phyloP scores from a whole-genome alignment of 2,888 invertebrate genomes.

The Sinohyriopsis cumingii region DNA sequence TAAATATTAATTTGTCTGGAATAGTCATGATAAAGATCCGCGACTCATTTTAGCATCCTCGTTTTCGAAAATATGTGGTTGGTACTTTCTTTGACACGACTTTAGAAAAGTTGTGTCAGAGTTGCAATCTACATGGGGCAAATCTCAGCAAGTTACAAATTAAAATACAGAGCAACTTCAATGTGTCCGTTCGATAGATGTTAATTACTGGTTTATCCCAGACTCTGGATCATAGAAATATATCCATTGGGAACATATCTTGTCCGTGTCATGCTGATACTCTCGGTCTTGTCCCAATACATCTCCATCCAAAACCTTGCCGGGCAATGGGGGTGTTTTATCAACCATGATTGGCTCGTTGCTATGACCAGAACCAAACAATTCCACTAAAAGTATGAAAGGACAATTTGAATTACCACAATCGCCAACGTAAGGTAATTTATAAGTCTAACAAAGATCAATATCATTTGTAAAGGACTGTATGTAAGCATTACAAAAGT shows the following conservation, averaged over 20 bases:
- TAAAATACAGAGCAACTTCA: too few species aligned
- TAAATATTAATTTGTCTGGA: too few species aligned
- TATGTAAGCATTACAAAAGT: too few species aligned
- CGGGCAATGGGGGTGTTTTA: slow-evolving; percentile 44
- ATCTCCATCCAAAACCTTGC: slow-evolving; percentile 51
- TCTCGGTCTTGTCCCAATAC: slow-evolving; percentile 28
- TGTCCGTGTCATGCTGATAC: slow-evolving; percentile 36
- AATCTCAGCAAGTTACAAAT: too few species aligned
- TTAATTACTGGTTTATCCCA: slow-evolving; percentile 44
- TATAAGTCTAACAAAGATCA: too few species aligned
- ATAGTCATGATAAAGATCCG: too few species aligned
- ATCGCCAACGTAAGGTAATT: not conserved
- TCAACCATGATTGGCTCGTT: slow-evolving; percentile 57
- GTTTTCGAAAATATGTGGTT: too few species aligned
- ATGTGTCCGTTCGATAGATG: not conserved
- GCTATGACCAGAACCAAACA: slow-evolving; percentile 48
- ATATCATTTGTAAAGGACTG: too few species aligned
- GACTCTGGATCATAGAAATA: slow-evolving; percentile 57
- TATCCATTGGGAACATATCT: slow-evolving; percentile 52
- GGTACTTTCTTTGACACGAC: too few species aligned
- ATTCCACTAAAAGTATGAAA: slow-evolving; percentile 39
- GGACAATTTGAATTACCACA: not conserved
- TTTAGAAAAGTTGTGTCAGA: too few species aligned
- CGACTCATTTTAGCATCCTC: too few species aligned
- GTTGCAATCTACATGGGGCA: too few species aligned